Evolutionary conservation across 2,888 invertebrate species (phyloP), one percentile per base, ranked within the genome.

Genomic region (Steinernema scapterisci): DNA sequence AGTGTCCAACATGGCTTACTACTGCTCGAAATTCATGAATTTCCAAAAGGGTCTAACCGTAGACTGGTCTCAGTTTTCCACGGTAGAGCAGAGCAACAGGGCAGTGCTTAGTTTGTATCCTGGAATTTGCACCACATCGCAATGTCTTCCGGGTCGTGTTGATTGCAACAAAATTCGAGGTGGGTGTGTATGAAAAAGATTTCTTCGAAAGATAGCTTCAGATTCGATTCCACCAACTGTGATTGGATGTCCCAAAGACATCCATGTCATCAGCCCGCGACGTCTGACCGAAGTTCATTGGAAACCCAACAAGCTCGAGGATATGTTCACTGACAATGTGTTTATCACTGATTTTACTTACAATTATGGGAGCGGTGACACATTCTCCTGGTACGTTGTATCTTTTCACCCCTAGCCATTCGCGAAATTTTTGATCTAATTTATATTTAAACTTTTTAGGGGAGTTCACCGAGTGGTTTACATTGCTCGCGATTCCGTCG

Each of bases 401-500:
- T n/a, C 25, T 16, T 3, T 44, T 44, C 9, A 7, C 45, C 7
- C 7, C 45, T 44, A 7, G 48, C 48, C 9, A 38, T 38, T 38
- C 38, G 38, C 38, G 38, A 38, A 38, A 38, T 3, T 38, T 9
- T 38, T 9, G 38, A 3, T 38, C 9, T 3, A 38, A 6, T 3
- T 38, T 38, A 3, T 9, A 6, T 38, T 6, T 6, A 38, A 38
- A 38, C 38, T 23, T 13, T 54, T 54, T 23, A 63, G 63, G 63
- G 63, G 63, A 16, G 31, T 63, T 13, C 63, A 63, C 31, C 27
- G 63, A 31, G 63, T 63, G 11, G 63, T 63, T 16, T 63, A 63
- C 52, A 51, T 77, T 51, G 80, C 80, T 2, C 73, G 43, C 21
- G 81, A 80, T 45, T 44, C 52, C 13, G 43, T 44, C n/a, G 72